Evolutionary conservation across 2,113 vertebrate species (phyloP).

Genomic region (Leucopsar rothschildi): DNA sequence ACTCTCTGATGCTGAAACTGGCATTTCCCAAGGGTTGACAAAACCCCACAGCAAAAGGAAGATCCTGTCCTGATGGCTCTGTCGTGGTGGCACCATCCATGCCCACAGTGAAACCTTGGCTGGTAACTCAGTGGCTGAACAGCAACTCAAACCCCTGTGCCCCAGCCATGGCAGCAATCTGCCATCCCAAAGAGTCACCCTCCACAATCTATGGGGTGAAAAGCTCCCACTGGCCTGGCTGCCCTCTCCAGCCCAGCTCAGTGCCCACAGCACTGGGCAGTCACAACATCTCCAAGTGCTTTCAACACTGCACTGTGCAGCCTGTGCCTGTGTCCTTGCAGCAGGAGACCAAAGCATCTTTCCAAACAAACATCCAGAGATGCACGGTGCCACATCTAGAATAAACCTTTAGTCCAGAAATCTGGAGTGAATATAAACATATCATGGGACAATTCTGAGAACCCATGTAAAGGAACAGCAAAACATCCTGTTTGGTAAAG

Average conservation of each 20-base stretch:
- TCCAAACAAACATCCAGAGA: neutral
- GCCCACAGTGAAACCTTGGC: rapidly evolving
- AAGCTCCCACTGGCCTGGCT: neutral
- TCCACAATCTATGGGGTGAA: rapidly evolving
- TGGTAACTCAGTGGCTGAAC: neutral
- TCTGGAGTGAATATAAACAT: neutral
- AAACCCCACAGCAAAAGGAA: neutral
- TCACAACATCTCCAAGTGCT: rapidly evolving
- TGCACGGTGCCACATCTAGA: rapidly evolving
- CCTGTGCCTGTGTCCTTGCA: rapidly evolving
- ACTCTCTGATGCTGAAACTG: neutral
- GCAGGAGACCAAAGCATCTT: neutral
- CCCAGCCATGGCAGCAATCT: rapidly evolving
- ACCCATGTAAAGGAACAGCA: neutral
- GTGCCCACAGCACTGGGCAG: rapidly evolving
- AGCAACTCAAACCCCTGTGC: rapidly evolving
- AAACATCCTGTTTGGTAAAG: neutral
- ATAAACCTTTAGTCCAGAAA: neutral
- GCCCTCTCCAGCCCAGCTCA: neutral
- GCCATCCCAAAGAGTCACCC: neutral
- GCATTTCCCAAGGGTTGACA: neutral
- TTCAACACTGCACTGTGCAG: rapidly evolving
- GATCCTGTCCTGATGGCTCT: neutral
- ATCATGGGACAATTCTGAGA: neutral
- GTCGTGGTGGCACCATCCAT: rapidly evolving